Evolutionary conservation across 2,888 invertebrate genomes (phyloP).

Genomic region (Lissonota sp.): DNA sequence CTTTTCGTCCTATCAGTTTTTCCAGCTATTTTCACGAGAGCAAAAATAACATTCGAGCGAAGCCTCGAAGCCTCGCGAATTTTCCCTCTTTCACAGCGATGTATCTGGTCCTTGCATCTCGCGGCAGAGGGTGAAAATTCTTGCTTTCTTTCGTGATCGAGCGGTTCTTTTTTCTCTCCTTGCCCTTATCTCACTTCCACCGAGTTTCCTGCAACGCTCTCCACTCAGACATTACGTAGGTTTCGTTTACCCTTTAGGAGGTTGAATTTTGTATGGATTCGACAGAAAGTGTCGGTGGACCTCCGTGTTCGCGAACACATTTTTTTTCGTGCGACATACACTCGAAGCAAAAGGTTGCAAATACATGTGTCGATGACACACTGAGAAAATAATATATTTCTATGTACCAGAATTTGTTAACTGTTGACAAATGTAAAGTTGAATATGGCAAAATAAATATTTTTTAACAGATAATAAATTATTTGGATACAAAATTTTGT

Average conservation of each 20-base stretch:
- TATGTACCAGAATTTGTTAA: too few species aligned
- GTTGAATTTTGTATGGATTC: neutral
- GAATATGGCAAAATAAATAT: too few species aligned
- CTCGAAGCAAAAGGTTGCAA: constrained; percentile 31
- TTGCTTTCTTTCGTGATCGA: constrained; percentile 39
- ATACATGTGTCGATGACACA: too few species aligned
- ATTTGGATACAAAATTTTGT: too few species aligned
- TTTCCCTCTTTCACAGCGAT: constrained; percentile 4
- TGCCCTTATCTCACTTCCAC: constrained; percentile 32
- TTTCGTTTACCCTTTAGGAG: too few species aligned
- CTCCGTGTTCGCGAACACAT: constrained; percentile 3
- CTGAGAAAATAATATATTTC: too few species aligned
- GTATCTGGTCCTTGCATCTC: constrained; percentile 19
- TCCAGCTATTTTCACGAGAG: constrained; percentile 28
- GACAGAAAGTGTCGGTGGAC: constrained; percentile 7
- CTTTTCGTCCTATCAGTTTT: constrained; percentile 36
- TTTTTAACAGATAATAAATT: too few species aligned
- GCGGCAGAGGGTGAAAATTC: constrained; percentile 22
- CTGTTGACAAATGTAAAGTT: too few species aligned
- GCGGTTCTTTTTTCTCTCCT: constrained; percentile 27
- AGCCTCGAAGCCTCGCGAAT: constrained; percentile 23
- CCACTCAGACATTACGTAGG: neutral
- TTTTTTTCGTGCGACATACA: constrained; percentile 40
- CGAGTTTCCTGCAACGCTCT: constrained; percentile 16
- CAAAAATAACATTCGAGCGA: neutral